Conservation (phyloP, 2,797 vertebrate genomes). For the Brachymystax lenok region DNA sequence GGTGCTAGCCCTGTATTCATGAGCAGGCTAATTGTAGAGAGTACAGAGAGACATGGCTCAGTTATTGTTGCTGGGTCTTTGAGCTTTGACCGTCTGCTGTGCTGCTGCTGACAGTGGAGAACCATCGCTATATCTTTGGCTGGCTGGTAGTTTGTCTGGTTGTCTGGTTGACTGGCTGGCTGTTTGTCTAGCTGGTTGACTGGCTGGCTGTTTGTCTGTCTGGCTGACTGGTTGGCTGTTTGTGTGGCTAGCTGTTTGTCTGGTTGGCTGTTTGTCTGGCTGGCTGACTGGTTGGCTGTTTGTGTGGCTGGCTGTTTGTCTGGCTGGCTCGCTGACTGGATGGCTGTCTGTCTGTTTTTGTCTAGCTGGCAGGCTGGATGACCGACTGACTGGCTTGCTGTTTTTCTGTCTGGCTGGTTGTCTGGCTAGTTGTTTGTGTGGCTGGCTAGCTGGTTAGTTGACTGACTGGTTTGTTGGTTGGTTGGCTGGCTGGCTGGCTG, state of each 20-base stretch:
- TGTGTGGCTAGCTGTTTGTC: too few relatives aligned
- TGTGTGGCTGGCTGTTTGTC: too few relatives aligned
- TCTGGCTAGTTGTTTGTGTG: too few relatives aligned
- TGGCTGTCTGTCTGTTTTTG: too few relatives aligned
- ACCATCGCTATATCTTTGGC: constrained; percentile 6
- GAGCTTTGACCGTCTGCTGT: constrained; percentile 56
- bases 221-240: too few relatives aligned
- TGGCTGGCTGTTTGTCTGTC: too few relatives aligned
- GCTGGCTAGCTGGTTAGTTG: background rate
- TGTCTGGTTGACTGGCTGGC: background rate
- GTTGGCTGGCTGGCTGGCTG: background rate
- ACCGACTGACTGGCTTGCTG: too few relatives aligned
- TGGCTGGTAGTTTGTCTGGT: background rate
- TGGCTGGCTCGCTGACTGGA: too few relatives aligned
- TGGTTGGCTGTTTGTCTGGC: too few relatives aligned
- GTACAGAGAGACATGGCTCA: constrained; percentile 47
- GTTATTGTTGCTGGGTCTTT: constrained; percentile 51
- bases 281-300: too few relatives aligned
- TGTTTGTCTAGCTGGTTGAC: background rate
- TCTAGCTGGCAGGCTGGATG: too few relatives aligned
- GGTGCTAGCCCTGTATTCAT: constrained; percentile 68
- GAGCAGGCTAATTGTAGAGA: constrained; percentile 79
- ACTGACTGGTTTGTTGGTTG: background rate
- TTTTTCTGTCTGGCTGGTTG: too few relatives aligned
- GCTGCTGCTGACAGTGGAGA: constrained; percentile 50